These are phyloP conservation scores for Pelagia noctiluca DNA, from an alignment of 30 jellyfish, hydroid and myxozoan species.

Conservation along the genomic window DNA sequence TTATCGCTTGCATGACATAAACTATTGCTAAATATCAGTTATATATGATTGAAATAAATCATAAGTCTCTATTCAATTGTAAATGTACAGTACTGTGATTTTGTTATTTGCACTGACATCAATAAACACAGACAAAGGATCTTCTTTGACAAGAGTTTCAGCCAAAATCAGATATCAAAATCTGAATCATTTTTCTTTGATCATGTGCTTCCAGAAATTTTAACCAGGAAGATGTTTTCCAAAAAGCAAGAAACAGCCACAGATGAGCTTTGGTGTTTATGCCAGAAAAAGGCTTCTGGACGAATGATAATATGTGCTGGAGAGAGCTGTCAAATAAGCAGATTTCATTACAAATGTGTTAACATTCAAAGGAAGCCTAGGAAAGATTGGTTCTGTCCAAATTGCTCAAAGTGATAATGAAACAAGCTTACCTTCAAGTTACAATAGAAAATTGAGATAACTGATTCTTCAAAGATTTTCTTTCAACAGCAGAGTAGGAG, in stretches of 20 bases:
- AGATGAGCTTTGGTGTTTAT: neutral
- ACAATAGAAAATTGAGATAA: too few relatives aligned
- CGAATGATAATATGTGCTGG: constrained; percentile 45
- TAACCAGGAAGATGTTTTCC: neutral
- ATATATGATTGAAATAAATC: neutral
- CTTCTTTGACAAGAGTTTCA: neutral
- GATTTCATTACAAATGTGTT: constrained; percentile 53
- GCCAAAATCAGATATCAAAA: neutral
- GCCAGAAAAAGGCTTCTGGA: constrained; percentile 8
- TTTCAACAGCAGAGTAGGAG: neutral
- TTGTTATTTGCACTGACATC: constrained; percentile 23
- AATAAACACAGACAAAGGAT: neutral
- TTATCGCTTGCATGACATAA: neutral
- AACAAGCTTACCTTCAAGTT: too few relatives aligned
- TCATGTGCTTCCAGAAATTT: constrained; percentile 5
- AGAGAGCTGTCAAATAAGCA: neutral
- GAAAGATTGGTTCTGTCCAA: constrained; percentile 42
- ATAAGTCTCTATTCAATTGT: neutral
- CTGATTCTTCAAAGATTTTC: neutral
- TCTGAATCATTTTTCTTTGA: neutral
- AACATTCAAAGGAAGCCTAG: constrained; percentile 17
- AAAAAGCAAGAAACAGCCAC: neutral
- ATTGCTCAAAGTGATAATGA: neutral
- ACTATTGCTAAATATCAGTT: neutral
- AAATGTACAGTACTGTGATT: constrained; percentile 15